Percentiles rank a stretch among this genome's conserved stretches.
These are phyloP conservation scores for Oostethus manadensis DNA, from an alignment of 2,113 vertebrate species.

Conservation along the genomic window DNA sequence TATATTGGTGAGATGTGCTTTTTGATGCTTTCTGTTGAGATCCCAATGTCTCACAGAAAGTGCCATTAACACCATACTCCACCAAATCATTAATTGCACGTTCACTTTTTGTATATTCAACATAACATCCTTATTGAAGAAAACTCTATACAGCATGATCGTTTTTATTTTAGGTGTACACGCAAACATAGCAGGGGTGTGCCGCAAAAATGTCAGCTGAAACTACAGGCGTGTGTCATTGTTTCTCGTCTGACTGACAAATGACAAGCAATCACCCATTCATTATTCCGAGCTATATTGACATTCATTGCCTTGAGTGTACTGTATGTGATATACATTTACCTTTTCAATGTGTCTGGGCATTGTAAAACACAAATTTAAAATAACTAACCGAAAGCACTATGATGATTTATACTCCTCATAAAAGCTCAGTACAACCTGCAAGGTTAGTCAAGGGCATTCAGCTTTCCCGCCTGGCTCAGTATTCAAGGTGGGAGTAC, in stretches of 20 bases:
- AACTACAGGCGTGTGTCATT: conserved; percentile 47
- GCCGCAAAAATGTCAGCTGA: too few relatives aligned
- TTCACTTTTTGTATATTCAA: conserved; percentile 55
- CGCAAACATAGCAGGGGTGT: conserved; percentile 28
- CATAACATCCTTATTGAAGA: conserved; percentile 53
- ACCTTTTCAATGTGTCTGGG: conserved; percentile 53
- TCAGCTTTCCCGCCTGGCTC: conserved; percentile 46
- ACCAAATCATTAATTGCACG: conserved; percentile 46
- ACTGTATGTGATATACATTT: conserved; percentile 52
- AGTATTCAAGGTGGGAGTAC: conserved; percentile 48
- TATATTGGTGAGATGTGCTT: conserved; percentile 44
- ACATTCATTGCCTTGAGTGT: conserved; percentile 36
- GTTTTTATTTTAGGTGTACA: too few relatives aligned
- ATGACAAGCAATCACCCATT: conserved; percentile 46
- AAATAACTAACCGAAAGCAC: conserved; percentile 31
- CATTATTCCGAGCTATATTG: conserved; percentile 44
- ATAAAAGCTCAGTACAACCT: conserved; percentile 65
- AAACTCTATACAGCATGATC: too few relatives aligned
- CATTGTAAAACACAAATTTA: conserved; percentile 49
- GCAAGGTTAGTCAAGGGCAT: conserved; percentile 72
- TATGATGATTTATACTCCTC: conserved; percentile 66
- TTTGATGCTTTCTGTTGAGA: conserved; percentile 43
- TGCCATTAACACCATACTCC: conserved; percentile 40
- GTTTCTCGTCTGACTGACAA: conserved; percentile 51
- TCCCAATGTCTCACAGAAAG: conserved; percentile 29